Percentiles rank a stretch among this genome's conserved stretches.
Evolutionary conservation across 2,797 vertebrate genomes (phyloP).

Genomic region (Telmatherina bonti): DNA sequence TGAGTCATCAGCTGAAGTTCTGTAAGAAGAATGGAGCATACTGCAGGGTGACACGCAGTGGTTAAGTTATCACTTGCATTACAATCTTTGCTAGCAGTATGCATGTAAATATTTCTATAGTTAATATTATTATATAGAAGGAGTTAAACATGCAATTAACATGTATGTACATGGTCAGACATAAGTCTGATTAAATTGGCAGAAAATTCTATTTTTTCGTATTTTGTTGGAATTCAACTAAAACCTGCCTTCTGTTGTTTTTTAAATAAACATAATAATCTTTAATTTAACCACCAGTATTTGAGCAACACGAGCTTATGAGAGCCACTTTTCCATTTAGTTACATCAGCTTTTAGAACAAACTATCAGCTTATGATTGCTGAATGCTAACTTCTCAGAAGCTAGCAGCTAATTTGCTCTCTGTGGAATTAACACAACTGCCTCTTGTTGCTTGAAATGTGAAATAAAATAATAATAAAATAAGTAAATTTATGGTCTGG

Average conservation of each 20-base stretch:
- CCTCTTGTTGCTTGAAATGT: not conserved
- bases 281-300: too few relatives aligned
- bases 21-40: constrained; percentile 25
- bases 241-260: too few relatives aligned
- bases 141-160: not conserved
- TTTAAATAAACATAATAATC: too few relatives aligned
- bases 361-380: not conserved
- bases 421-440: not conserved
- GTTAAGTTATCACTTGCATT: too few relatives aligned
- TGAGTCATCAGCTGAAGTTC: constrained; percentile 26
- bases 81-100: too few relatives aligned
- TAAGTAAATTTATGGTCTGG: too few relatives aligned
- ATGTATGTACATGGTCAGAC: not conserved
- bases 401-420: not conserved
- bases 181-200: not conserved
- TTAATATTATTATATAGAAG: not conserved
- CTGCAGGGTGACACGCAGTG: not conserved
- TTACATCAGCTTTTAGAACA: not conserved
- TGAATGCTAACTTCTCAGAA: not conserved
- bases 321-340: not conserved
- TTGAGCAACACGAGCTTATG: too few relatives aligned
- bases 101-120: too few relatives aligned
- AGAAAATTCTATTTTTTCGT: too few relatives aligned
- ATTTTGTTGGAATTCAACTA: not conserved
- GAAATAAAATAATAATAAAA: too few relatives aligned